Conservation (phyloP, 2,888 invertebrate genomes). For the Pollenia amentaria region DNA sequence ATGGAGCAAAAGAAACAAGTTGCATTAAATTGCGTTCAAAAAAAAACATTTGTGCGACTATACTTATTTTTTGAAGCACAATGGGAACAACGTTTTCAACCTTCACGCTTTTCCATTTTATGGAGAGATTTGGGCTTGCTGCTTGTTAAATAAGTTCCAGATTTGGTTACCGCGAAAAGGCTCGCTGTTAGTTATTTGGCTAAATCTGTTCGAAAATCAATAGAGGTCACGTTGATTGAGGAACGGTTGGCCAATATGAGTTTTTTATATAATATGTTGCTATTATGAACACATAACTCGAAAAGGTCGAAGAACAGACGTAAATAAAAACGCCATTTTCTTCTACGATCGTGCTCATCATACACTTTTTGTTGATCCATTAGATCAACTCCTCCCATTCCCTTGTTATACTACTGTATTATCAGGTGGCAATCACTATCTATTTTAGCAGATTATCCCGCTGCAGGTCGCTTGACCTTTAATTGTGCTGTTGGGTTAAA, state of each 20-base stretch:
- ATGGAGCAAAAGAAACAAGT: not conserved
- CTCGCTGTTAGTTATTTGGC: constrained; percentile 8
- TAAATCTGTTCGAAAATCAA: constrained; percentile 21
- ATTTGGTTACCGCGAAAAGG: constrained; percentile 16
- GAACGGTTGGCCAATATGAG: not conserved
- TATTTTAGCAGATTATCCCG: too few species aligned
- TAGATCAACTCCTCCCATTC: too few species aligned
- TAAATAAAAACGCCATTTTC: constrained; percentile 2
- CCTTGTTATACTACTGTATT: too few species aligned
- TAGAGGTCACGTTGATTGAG: not conserved
- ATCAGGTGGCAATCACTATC: too few species aligned
- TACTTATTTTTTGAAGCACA: not conserved
- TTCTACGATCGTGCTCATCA: not conserved
- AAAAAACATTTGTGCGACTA: too few species aligned
- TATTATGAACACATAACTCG: not conserved
- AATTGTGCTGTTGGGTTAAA: too few species aligned
- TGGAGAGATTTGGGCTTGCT: constrained; percentile 16
- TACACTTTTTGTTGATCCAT: too few species aligned
- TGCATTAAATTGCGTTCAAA: not conserved
- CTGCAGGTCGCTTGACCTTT: too few species aligned
- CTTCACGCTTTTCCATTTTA: constrained; percentile 26
- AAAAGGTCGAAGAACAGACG: constrained; percentile 2
- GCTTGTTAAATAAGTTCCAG: constrained; percentile 2
- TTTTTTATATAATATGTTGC: constrained; percentile 11
- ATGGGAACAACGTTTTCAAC: constrained; percentile 12